These are phyloP conservation scores for Bovichtus diacanthus DNA, from an alignment of 2,797 vertebrate species.

Conservation along the genomic window DNA sequence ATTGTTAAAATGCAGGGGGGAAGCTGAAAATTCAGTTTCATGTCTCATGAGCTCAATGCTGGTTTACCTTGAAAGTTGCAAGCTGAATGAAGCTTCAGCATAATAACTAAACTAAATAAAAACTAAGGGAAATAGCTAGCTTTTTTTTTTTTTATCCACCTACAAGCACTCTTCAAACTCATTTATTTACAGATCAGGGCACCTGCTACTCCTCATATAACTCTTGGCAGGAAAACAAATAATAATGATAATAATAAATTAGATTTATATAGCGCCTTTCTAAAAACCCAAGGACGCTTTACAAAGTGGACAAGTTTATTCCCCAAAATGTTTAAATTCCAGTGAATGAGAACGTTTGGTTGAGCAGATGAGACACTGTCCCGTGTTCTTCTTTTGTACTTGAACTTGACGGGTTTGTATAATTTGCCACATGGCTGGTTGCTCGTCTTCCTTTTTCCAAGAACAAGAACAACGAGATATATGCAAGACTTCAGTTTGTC, in stretches of 20 bases:
- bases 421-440: background rate
- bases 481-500: background rate
- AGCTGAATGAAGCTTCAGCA: background rate
- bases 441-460: background rate
- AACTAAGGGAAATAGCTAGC: background rate
- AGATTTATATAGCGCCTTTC: too few species aligned
- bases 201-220: background rate
- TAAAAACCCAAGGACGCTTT: too few species aligned
- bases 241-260: too few species aligned
- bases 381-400: too few species aligned
- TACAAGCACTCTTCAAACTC: background rate
- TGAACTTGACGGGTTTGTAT: too few species aligned
- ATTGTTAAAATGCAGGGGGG: background rate
- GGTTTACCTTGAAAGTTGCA: conserved; percentile 4
- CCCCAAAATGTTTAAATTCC: background rate
- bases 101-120: too few species aligned
- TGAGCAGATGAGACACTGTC: too few species aligned
- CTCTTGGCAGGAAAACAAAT: too few species aligned
- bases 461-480: background rate
- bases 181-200: background rate
- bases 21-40: background rate
- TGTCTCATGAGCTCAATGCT: conserved; percentile 4
- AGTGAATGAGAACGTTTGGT: too few species aligned
- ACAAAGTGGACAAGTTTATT: too few species aligned
- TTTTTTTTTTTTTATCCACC: too few species aligned